These are phyloP conservation scores for Eulemur coronatus DNA, from an alignment of 2,797 vertebrate genomes.

Conservation along the genomic window DNA sequence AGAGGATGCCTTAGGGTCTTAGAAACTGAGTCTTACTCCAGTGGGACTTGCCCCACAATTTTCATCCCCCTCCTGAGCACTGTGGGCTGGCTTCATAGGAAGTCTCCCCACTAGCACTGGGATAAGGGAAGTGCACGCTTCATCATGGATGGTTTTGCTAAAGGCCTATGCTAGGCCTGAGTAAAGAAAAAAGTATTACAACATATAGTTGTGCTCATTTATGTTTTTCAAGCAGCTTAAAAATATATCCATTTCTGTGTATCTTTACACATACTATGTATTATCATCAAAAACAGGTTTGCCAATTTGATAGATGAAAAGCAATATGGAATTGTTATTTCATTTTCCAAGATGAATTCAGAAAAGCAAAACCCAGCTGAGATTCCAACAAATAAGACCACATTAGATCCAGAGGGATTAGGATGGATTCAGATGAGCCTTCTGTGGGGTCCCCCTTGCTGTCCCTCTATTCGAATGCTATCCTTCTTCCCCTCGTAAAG, in stretches of 20 bases:
- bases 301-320: not conserved
- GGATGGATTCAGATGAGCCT: not conserved
- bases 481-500: fast-evolving
- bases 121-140: fast-evolving
- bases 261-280: not conserved
- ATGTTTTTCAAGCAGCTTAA: not conserved
- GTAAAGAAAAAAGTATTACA: not conserved
- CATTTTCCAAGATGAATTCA: not conserved
- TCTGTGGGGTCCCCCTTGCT: not conserved
- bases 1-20: not conserved
- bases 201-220: not conserved
- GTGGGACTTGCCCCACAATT: too few species aligned
- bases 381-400: not conserved
- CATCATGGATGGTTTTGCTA: not conserved
- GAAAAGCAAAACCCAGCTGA: not conserved
- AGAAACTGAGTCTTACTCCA: not conserved
- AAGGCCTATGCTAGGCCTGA: not conserved
- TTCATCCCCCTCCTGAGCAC: too few species aligned
- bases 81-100: fast-evolving
- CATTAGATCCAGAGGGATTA: not conserved
- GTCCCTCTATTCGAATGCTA: fast-evolving
- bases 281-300: not conserved
- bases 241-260: not conserved
- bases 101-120: not conserved
- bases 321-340: not conserved